Evolutionary conservation across 2,888 invertebrate species (phyloP).

Genomic region (Horisme vitalbata): DNA sequence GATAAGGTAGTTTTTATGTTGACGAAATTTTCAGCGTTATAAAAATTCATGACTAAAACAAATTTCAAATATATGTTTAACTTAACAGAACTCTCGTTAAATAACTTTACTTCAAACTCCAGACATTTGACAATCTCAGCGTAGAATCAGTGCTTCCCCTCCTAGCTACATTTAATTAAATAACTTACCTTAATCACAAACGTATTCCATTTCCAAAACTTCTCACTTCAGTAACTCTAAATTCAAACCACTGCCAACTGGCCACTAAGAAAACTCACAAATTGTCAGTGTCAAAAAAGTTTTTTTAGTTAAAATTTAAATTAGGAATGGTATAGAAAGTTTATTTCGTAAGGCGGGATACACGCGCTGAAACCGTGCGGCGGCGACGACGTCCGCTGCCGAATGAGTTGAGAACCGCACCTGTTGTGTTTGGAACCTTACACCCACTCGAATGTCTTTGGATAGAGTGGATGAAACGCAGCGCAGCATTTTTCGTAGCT

Average conservation of each 20-base stretch:
- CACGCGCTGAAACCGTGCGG: conserved; percentile 47
- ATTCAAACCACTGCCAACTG: conserved; percentile 11
- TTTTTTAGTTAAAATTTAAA: neutral
- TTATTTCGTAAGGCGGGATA: conserved; percentile 34
- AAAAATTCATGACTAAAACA: no score
- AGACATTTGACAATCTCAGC: no score
- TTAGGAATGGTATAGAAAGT: conserved; percentile 22
- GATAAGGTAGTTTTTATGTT: no score
- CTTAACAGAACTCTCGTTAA: no score
- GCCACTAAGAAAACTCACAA: conserved; percentile 17
- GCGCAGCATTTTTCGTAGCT: no score
- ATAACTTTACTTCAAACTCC: no score
- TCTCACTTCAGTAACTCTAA: conserved; percentile 3
- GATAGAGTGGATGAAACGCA: no score
- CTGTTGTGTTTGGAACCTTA: conserved; percentile 60
- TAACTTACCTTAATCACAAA: conserved; percentile 20
- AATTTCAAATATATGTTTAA: no score
- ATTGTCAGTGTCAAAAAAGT: conserved; percentile 7
- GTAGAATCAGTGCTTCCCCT: neutral
- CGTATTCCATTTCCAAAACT: conserved; percentile 21
- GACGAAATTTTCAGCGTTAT: no score
- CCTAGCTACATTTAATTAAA: neutral
- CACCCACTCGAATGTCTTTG: conserved; percentile 16
- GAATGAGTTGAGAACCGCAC: conserved; percentile 54
- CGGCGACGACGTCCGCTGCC: conserved; percentile 51